Base-by-base conservation (phyloP, 2,888 invertebrate genomes). In the Ischnus inquisitorius region DNA sequence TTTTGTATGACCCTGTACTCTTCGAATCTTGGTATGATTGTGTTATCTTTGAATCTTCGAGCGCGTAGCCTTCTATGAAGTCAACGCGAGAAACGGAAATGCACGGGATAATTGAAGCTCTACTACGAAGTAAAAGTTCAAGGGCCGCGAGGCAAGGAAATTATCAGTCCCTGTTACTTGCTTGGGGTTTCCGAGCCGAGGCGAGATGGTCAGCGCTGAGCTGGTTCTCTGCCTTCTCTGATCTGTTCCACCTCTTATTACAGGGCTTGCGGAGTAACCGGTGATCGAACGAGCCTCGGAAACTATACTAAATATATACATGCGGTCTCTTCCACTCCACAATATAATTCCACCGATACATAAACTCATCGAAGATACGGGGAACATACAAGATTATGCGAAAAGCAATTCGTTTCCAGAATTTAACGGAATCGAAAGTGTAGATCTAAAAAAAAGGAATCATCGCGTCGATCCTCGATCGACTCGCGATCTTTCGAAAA, bases 51-150 rank as follows among this genome's bases (percentile, higher is more conserved):
- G n/a, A n/a, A 8, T 19, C 8, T 1, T 51, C 48, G 51, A 19
- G 8, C 12, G 10, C 57, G 57, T 3, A 4, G 57, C 22, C 22
- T 22, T 12, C n/a, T 60, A 74, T 74, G 19, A 57, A 67, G 57
- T 28, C 34, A 41, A 62, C 19, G 34, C 22, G 62, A 62, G 48
- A 25, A 67, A 80, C 75, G 75, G 75, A 75, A 75, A 75, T 80
- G 75, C 48, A 19, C 41, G 19, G 28, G 67, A 71, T 43, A 64
- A 74, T 54, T 68, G 78, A 78, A 74, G 60, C 54, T 64, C 69
- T 22, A 57, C 67, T 64, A 57, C 62, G 75, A 75, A 83, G 75
- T 75, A 41, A 65, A 79, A 75, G 79, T 79, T 83, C 79, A 79
- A 83, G 83, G 65, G 83, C 79, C 79, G 62, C 14, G 28, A 54